These are phyloP conservation scores for Mesocricetus auratus DNA, from an alignment of 2,113 vertebrate genomes.

Conservation along the genomic window DNA sequence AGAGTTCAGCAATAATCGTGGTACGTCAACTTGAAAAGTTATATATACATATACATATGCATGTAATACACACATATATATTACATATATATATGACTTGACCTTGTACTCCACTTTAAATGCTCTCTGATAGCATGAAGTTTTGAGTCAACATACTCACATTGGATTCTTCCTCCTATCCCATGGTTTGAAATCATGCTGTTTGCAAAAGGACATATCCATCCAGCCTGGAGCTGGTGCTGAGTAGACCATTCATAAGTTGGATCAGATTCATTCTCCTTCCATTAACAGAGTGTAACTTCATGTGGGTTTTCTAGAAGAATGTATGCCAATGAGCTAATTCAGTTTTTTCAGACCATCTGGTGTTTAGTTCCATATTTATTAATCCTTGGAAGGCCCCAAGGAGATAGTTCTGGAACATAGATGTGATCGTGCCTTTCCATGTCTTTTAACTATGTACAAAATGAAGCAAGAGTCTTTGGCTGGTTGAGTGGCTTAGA, in stretches of 20 bases:
- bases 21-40: not conserved
- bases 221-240: not conserved
- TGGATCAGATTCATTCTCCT: not conserved
- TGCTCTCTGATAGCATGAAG: not conserved
- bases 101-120: not conserved
- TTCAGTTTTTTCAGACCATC: not conserved
- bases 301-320: not conserved
- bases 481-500: not conserved
- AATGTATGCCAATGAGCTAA: constrained; percentile 1
- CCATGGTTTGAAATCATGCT: not conserved
- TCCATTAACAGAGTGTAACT: not conserved
- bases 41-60: no score
- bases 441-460: not conserved
- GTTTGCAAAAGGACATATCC: not conserved
- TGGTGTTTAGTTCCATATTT: not conserved
- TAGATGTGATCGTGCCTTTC: not conserved
- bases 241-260: not conserved
- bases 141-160: not conserved
- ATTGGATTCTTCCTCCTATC: not conserved
- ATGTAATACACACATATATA: no score
- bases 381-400: not conserved
- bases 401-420: constrained; percentile 34
- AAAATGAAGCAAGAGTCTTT: not conserved
- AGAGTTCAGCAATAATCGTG: not conserved
- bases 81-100: no score